A percentile compares a stretch with the other conserved stretches of the same genome.
Evolutionary conservation across 2,113 vertebrate species (phyloP).

Genomic region (Psilopogon haemacephalus): DNA sequence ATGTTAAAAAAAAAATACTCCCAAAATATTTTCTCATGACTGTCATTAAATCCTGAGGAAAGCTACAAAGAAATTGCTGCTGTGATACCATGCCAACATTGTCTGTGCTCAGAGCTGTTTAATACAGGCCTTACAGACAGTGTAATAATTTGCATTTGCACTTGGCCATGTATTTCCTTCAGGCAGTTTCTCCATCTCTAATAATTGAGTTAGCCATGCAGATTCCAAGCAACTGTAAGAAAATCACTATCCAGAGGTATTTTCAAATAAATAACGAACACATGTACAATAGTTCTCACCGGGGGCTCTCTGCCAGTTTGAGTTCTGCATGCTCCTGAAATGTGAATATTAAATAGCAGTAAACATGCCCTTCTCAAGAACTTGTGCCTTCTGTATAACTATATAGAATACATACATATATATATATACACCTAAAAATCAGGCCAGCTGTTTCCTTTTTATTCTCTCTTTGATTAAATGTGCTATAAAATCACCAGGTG

Average conservation of each 20-base stretch:
- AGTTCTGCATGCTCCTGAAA: not conserved
- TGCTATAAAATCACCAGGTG: not conserved
- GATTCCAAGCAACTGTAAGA: not conserved
- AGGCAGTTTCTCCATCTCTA: not conserved
- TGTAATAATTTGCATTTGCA: not conserved
- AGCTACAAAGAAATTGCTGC: not conserved
- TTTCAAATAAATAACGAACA: not conserved
- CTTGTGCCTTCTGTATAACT: not conserved
- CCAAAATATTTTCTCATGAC: not conserved
- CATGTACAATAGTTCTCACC: not conserved
- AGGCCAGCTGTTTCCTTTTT: not conserved
- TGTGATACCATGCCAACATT: not conserved
- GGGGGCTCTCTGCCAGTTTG: not conserved
- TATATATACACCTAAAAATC: not conserved
- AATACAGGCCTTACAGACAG: not conserved
- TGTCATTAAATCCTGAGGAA: not conserved
- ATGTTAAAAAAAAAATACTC: not conserved
- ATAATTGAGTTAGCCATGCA: not conserved
- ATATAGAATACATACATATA: not conserved
- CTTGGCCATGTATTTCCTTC: not conserved
- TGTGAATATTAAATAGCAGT: not conserved
- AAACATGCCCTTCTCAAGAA: not conserved
- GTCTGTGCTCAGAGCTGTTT: not conserved
- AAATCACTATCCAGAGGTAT: not conserved
- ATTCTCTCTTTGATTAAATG: constrained; percentile 27